Evolutionary conservation across 2,113 vertebrate species (phyloP).

Genomic region (Phalacrocorax pelagicus): DNA sequence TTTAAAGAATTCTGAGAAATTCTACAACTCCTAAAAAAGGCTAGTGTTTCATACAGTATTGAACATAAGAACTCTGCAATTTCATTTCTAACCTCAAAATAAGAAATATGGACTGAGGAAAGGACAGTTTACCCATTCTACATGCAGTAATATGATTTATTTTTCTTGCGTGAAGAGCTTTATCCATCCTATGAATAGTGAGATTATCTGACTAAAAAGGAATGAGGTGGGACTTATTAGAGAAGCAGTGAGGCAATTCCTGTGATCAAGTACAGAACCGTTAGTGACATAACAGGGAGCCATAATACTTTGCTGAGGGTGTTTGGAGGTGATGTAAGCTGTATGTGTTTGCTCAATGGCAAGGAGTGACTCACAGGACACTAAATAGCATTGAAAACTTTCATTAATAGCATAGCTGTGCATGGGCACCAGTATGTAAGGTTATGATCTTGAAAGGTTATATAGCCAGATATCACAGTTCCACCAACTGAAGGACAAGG

Average conservation of each 20-base stretch:
- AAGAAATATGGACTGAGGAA: not conserved
- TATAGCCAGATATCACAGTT: not conserved
- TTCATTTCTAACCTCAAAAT: not conserved
- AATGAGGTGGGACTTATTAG: not conserved
- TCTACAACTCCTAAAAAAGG: not conserved
- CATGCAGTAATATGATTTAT: not conserved
- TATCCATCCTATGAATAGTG: not conserved
- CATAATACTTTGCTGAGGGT: not conserved
- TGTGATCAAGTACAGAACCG: not conserved
- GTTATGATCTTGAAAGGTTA: not conserved
- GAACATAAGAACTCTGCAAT: not conserved
- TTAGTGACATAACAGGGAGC: not conserved
- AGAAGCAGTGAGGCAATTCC: not conserved
- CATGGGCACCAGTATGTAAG: not conserved
- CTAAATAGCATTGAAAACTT: not conserved
- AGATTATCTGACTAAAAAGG: not conserved
- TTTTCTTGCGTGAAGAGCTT: not conserved
- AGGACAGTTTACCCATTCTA: not conserved
- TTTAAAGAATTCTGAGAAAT: not conserved
- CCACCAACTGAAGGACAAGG: not conserved
- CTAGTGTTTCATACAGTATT: not conserved
- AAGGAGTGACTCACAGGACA: not conserved
- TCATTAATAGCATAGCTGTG: not conserved
- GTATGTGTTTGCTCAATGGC: not conserved
- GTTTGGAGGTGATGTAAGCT: not conserved